Conservation (phyloP, 2,888 invertebrate genomes). For the Petrolisthes cinctipes region DNA sequence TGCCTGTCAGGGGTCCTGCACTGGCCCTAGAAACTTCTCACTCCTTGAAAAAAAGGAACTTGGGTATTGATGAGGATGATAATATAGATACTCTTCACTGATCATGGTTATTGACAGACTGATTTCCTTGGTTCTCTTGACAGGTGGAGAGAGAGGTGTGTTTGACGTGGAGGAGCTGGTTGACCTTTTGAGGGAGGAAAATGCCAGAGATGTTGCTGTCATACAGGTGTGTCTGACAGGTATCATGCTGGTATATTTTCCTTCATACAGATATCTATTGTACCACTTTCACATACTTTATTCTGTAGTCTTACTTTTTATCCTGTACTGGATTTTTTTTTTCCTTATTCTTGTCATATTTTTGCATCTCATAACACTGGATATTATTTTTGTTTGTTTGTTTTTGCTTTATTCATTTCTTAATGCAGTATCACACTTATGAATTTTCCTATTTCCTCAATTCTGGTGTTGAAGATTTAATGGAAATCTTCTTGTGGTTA, state of each 20-base stretch:
- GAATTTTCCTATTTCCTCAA: too few species aligned
- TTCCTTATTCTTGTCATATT: too few species aligned
- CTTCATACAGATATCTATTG: background rate
- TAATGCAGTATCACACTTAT: too few species aligned
- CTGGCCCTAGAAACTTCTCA: too few species aligned
- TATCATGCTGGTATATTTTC: background rate
- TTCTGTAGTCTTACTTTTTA: background rate
- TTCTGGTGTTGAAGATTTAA: too few species aligned
- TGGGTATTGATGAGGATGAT: too few species aligned
- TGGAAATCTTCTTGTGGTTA: too few species aligned
- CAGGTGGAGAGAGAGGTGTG: constrained; percentile 87
- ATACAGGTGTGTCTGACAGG: constrained; percentile 70
- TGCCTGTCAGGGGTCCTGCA: too few species aligned
- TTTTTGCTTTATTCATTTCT: background rate
- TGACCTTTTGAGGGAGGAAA: constrained; percentile 81
- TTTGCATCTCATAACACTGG: background rate
- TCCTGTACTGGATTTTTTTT: background rate
- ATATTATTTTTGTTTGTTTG: background rate
- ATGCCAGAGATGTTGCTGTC: constrained; percentile 84
- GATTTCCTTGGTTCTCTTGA: constrained; percentile 66
- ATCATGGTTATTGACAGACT: too few species aligned
- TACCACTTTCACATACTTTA: background rate
- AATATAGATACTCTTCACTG: too few species aligned
- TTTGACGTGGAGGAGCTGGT: constrained; percentile 90
- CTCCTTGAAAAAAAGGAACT: too few species aligned